Evolutionary conservation across 2,113 vertebrate species (phyloP).

Genomic region (Falco punctatus): DNA sequence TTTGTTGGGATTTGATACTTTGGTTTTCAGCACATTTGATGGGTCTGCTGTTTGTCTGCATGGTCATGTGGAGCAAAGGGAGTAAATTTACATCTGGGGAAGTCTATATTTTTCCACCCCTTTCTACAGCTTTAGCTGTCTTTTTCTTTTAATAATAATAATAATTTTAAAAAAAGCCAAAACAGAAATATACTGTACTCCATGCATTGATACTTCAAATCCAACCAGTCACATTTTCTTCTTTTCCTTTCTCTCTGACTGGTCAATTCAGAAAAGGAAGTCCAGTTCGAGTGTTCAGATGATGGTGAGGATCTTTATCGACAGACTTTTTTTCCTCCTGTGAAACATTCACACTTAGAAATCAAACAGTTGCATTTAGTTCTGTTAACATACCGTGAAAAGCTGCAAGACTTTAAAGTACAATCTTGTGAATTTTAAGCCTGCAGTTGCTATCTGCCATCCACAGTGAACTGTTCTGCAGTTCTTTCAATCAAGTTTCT

Average conservation of each 20-base stretch:
- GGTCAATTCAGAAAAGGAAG: slow-evolving; percentile 86
- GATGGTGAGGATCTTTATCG: slow-evolving; percentile 81
- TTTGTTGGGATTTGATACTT: neutral
- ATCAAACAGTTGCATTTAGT: slow-evolving; percentile 47
- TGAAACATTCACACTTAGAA: slow-evolving; percentile 66
- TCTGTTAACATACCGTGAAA: slow-evolving; percentile 39
- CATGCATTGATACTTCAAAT: slow-evolving; percentile 62
- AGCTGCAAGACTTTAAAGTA: slow-evolving; percentile 35
- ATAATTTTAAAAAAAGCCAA: neutral
- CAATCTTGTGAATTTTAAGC: slow-evolving; percentile 28
- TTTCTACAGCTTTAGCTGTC: neutral
- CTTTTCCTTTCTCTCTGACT: slow-evolving; percentile 80
- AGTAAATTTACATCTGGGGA: slow-evolving; percentile 1
- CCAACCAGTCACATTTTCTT: slow-evolving; percentile 73
- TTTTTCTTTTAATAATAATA: neutral
- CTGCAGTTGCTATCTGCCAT: slow-evolving; percentile 17
- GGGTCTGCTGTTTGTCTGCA: slow-evolving; percentile 10
- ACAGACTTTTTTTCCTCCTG: slow-evolving; percentile 72
- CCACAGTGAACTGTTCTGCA: slow-evolving; percentile 1
- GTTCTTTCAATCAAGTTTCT: slow-evolving; percentile 27
- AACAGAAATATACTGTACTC: slow-evolving; percentile 60
- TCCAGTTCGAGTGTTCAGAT: slow-evolving; percentile 83
- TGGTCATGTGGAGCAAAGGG: slow-evolving; percentile 20
- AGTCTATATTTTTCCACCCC: neutral
- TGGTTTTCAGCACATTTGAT: neutral